Evolutionary conservation across 2,888 invertebrate genomes (phyloP), one percentile per base, ranked within the genome.

Genomic region (Agrotis puta): DNA sequence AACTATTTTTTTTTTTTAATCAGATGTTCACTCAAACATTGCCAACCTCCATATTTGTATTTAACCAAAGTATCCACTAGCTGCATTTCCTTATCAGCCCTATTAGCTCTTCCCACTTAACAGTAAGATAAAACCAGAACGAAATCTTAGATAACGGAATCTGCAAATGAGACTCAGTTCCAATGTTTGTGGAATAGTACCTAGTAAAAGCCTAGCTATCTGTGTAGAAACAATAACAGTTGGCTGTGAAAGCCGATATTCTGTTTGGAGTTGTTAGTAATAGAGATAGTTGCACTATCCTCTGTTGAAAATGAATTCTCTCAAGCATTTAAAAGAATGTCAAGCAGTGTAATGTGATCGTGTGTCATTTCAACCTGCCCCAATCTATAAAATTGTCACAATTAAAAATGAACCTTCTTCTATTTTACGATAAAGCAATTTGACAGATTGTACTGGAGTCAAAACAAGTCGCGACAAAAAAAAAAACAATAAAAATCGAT

Each of bases 81-180:
- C 64, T 78, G 72, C 72, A 72, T 66, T 73, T 82, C 74, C 79
- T 79, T 82, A 80, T 79, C 79, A 50, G 5, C 18, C 22, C 45
- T 64, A 82, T 80, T 82, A 73, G 22, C 74, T 69, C 47, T 33
- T 54, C 64, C 78, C 48, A 64, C 27, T 64, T 73, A 78, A 54
- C 39, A 78, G 48, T 43, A 65, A 62, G 56, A 18, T 58, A 57
- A 61, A 64, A 47, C 43, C 51, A 45, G 14, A 43, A 20, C 58
- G 27, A 27, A 64, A 54, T 22, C 64, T 62, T 64, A 64, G 78
- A 62, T 69, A 82, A 61, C 33, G 48, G 13, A 11, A 51, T 64
- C 62, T 64, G 48, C 53, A 71, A 82, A 84, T 82, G 85, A 82
- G 64, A 67, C 54, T 63, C 69, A n/a, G 69, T 51, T 27, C 54